Conservation (phyloP, 2,113 vertebrate genomes). For the Sylvietta virens region DNA sequence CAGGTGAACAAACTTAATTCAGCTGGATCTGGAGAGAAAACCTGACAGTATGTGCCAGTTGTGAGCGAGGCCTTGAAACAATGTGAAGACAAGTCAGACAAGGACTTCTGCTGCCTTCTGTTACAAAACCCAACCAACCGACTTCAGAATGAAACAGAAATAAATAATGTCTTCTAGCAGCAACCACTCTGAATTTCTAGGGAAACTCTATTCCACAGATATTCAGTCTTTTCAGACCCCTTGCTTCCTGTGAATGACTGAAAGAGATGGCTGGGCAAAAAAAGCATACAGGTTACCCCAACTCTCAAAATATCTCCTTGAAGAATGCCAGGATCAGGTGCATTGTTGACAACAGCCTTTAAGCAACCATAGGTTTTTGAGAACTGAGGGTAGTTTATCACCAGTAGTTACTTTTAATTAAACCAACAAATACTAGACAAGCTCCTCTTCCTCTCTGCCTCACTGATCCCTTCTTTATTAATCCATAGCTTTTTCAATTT, state of each 20-base stretch:
- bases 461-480: background rate
- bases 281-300: background rate
- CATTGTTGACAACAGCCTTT: background rate
- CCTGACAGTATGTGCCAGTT: background rate
- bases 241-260: background rate
- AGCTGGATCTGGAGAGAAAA: background rate
- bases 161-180: background rate
- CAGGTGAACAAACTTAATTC: background rate
- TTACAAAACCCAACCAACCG: accelerated
- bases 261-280: background rate
- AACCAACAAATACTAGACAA: background rate
- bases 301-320: background rate
- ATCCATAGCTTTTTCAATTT: background rate
- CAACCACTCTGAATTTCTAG: background rate
- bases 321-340: background rate
- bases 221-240: background rate
- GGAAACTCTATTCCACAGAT: background rate
- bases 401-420: background rate
- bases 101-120: background rate
- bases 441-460: background rate
- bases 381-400: background rate
- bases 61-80: background rate
- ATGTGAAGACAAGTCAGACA: background rate
- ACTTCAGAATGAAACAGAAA: background rate
- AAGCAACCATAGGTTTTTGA: background rate